These are phyloP conservation scores for Microctonus hyperodae DNA, from an alignment of 2,888 invertebrate species.

Conservation along the genomic window DNA sequence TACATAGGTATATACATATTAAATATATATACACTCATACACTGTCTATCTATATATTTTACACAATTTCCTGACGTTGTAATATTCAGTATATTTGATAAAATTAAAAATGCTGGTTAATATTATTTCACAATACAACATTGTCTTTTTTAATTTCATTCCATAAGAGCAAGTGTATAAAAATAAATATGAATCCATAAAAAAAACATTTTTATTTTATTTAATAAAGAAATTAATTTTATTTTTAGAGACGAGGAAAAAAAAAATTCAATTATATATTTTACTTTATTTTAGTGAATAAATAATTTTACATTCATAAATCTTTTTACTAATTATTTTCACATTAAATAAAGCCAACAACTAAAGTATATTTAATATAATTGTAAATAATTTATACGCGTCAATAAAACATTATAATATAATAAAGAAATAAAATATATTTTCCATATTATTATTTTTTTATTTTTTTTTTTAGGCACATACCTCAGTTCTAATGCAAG, in stretches of 20 bases:
- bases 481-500: background rate
- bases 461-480: background rate
- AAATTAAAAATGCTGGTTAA: background rate
- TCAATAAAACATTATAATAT: background rate
- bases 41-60: background rate
- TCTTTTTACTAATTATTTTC: background rate
- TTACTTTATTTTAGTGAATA: too few species aligned
- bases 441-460: background rate
- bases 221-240: too few species aligned
- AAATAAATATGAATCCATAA: too few species aligned
- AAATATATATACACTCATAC: too few species aligned
- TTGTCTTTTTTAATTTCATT: background rate
- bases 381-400: background rate
- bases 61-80: background rate
- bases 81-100: background rate
- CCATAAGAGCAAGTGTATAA: background rate
- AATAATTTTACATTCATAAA: too few species aligned
- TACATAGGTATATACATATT: background rate
- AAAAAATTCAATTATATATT: too few species aligned
- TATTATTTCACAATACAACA: background rate
- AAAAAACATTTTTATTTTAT: too few species aligned
- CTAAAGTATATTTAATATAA: background rate
- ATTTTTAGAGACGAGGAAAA: too few species aligned
- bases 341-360: background rate
- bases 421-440: background rate